Conservation (phyloP, 2,797 vertebrate species). For the Mormyrops boulengeri region DNA sequence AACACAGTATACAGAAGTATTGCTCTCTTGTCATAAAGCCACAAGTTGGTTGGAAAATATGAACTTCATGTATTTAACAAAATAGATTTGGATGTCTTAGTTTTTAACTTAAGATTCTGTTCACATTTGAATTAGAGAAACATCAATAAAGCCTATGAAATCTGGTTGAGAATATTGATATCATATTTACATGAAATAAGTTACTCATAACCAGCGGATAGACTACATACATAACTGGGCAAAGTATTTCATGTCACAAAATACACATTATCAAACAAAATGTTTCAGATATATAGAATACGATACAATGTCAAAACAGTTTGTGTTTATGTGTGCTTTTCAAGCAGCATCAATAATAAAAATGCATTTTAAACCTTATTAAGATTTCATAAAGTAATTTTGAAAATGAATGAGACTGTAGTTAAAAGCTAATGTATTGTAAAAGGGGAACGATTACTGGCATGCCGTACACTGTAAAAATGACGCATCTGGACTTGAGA, state of each 20-base stretch:
- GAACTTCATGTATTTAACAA: background rate
- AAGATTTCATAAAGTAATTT: background rate
- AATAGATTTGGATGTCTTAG: background rate
- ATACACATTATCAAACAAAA: background rate
- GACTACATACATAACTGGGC: background rate
- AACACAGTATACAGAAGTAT: slow-evolving; percentile 20
- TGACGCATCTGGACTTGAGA: slow-evolving; percentile 17
- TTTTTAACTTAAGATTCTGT: background rate
- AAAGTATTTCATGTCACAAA: background rate
- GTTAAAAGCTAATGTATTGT: background rate
- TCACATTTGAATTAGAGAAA: background rate
- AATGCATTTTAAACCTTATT: background rate
- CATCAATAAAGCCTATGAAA: background rate
- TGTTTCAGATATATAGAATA: background rate
- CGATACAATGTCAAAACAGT: background rate
- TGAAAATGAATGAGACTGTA: background rate
- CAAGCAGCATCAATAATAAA: background rate
- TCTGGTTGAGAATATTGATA: background rate
- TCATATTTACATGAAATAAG: background rate
- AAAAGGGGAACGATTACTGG: slow-evolving; percentile 29
- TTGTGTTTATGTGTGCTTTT: background rate
- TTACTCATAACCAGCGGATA: background rate
- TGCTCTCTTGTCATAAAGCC: slow-evolving; percentile 1
- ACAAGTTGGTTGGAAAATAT: slow-evolving; percentile 19
- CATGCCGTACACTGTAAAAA: background rate